Evolutionary conservation across 1,140 invertebrate species (phyloP).

Genomic region (Panagrolaimus sp.): DNA sequence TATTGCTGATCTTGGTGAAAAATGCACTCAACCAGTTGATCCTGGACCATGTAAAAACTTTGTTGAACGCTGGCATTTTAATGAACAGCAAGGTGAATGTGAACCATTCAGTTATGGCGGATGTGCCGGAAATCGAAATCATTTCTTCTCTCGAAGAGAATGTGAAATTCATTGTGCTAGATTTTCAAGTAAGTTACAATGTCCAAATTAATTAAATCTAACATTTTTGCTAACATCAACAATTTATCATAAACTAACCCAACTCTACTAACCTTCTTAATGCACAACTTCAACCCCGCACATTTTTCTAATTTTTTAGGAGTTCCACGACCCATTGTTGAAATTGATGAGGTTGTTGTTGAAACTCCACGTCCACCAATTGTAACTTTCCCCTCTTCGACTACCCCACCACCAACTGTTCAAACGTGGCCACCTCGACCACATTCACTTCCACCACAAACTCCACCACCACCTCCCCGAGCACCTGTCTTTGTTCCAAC

Average conservation of each 20-base stretch:
- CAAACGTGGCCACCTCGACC: background rate
- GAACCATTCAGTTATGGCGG: slow-evolving; percentile 66
- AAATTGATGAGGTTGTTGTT: background rate
- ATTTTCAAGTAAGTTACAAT: slow-evolving; percentile 54
- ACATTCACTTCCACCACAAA: background rate
- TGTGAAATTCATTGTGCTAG: slow-evolving; percentile 56
- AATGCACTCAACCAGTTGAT: slow-evolving; percentile 55
- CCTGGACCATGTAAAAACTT: slow-evolving; percentile 57
- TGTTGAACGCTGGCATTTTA: slow-evolving; percentile 63
- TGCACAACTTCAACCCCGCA: background rate
- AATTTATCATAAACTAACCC: no score
- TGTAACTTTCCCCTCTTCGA: background rate
- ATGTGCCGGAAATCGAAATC: slow-evolving; percentile 64
- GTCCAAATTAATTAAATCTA: slow-evolving; percentile 7
- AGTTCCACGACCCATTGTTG: no score
- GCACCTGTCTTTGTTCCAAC: background rate
- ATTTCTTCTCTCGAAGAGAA: slow-evolving; percentile 56
- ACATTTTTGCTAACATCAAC: background rate
- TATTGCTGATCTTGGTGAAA: slow-evolving; percentile 44
- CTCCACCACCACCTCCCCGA: background rate
- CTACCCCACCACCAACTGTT: background rate
- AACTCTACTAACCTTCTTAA: slow-evolving; percentile 3
- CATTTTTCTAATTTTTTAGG: background rate
- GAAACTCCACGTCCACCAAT: background rate
- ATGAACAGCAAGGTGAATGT: slow-evolving; percentile 60